A percentile compares a stretch with the other conserved stretches of the same genome.
These are phyloP conservation scores for Gallinago solitaria DNA, from an alignment of 2,797 vertebrate genomes.

Conservation along the genomic window DNA sequence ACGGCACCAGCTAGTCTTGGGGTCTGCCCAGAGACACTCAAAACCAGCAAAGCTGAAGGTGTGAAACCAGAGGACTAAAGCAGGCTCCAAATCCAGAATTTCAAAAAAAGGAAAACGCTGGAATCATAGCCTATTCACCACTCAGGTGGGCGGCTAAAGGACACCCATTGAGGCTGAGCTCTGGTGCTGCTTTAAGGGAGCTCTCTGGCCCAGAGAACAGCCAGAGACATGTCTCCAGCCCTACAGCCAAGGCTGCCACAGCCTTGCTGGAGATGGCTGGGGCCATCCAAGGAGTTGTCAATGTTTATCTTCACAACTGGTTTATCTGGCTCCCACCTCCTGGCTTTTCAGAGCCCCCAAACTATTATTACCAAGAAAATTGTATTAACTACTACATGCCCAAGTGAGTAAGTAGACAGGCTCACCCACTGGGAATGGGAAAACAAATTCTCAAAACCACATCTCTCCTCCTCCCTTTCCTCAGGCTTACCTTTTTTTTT, in stretches of 20 bases:
- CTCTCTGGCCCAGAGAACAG: neutral
- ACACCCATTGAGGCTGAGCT: rapidly evolving
- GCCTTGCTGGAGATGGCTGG: neutral
- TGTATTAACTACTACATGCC: neutral
- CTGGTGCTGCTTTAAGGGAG: neutral
- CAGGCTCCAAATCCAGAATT: neutral
- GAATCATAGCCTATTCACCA: neutral
- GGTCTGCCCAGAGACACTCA: neutral
- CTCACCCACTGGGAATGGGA: neutral
- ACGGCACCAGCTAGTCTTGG: neutral
- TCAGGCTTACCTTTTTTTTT: neutral
- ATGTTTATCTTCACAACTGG: neutral
- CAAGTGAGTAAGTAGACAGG: neutral
- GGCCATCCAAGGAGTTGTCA: neutral
- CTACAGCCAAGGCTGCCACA: neutral
- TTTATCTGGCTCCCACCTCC: slow-evolving; percentile 21
- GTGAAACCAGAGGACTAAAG: neutral
- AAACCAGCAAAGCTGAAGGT: neutral
- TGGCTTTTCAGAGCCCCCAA: neutral
- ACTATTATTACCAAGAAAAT: slow-evolving; percentile 7
- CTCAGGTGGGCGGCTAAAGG: neutral
- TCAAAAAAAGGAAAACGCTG: neutral
- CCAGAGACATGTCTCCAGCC: neutral
- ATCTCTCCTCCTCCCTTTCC: slow-evolving; percentile 14
- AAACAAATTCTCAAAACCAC: slow-evolving; percentile 32